A percentile compares a stretch with the other conserved stretches of the same genome.
Evolutionary conservation across 2,888 invertebrate genomes (phyloP).

Genomic region (Caradrina kadenii): DNA sequence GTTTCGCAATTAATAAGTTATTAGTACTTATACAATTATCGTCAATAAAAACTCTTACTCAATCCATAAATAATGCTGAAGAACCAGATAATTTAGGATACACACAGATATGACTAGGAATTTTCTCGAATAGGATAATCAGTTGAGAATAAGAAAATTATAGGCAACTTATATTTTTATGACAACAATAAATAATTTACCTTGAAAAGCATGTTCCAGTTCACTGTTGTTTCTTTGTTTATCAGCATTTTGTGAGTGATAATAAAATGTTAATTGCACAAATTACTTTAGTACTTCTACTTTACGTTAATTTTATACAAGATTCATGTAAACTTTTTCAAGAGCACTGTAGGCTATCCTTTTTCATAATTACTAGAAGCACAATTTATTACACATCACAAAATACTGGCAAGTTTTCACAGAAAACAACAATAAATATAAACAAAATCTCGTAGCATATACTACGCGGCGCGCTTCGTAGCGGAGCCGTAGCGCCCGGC

Average conservation of each 20-base stretch:
- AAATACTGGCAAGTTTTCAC: slow-evolving; percentile 34
- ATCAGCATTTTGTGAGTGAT: slow-evolving; percentile 30
- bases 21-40: slow-evolving; percentile 3
- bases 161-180: background rate
- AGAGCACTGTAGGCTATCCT: background rate
- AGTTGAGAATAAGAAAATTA: background rate
- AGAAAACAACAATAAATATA: slow-evolving; percentile 22
- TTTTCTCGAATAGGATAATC: background rate
- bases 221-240: slow-evolving; percentile 8
- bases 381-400: slow-evolving; percentile 38
- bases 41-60: background rate
- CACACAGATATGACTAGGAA: background rate
- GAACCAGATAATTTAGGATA: background rate
- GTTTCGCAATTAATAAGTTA: slow-evolving; percentile 26
- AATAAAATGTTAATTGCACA: background rate
- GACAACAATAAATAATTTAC: slow-evolving; percentile 21
- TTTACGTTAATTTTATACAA: background rate
- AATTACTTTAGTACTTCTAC: background rate
- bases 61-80: slow-evolving; percentile 6
- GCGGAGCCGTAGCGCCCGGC: slow-evolving; percentile 80
- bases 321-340: background rate
- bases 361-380: background rate
- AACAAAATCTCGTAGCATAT: slow-evolving; percentile 65
- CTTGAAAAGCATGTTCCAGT: slow-evolving; percentile 18
- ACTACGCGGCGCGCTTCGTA: slow-evolving; percentile 74